Evolutionary conservation across 2,888 invertebrate genomes (phyloP).

Genomic region (Rhorus exstirpatorius): DNA sequence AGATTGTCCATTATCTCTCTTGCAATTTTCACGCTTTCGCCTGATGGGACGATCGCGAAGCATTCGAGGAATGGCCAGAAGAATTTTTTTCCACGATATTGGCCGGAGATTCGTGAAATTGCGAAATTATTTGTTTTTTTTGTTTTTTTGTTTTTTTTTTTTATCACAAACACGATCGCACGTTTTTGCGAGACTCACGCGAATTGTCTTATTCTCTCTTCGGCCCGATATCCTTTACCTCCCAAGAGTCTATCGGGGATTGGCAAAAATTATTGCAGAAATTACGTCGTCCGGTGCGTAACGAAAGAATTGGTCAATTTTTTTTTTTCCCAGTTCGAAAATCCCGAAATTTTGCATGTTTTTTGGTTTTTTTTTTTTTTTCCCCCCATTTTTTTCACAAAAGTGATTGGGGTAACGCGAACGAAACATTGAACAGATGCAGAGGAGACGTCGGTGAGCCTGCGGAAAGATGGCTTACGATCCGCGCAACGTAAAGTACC

Average conservation of each 20-base stretch:
- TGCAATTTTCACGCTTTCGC: neutral
- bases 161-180: neutral
- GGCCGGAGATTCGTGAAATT: neutral
- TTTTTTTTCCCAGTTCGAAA: no score
- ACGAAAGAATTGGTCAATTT: no score
- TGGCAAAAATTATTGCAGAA: no score
- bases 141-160: conserved; percentile 3
- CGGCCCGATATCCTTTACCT: no score
- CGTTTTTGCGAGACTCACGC: neutral
- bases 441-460: conserved; percentile 43
- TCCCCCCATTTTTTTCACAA: neutral
- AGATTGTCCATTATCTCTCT: neutral
- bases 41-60: conserved; percentile 2
- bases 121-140: neutral
- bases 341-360: no score
- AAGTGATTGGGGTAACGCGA: neutral
- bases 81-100: neutral
- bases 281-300: no score
- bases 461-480: conserved; percentile 82
- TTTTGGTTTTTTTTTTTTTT: neutral
- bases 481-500: conserved; percentile 80
- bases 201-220: neutral
- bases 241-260: no score
- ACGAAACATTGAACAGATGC: conserved; percentile 49
- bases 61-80: neutral